Evolutionary conservation across 1,140 invertebrate genomes (phyloP).

Genomic region (Heterodera carotae): DNA sequence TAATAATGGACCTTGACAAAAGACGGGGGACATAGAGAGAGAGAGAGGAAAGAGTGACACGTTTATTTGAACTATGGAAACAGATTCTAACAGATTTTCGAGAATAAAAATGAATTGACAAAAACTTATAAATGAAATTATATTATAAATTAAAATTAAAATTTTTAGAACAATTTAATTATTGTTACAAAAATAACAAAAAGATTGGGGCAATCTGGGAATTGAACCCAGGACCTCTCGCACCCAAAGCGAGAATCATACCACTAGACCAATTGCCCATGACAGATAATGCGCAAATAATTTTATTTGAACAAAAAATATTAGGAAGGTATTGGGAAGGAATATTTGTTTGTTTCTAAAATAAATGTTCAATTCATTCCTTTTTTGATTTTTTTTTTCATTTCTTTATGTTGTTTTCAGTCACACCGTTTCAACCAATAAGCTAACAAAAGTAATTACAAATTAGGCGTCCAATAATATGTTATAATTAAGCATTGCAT

Average conservation of each 20-base stretch:
- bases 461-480: no score
- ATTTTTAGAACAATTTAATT: not conserved
- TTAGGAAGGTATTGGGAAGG: no score
- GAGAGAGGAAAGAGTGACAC: not conserved
- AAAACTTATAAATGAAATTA: not conserved
- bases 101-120: not conserved
- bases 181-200: not conserved
- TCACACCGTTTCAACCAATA: no score
- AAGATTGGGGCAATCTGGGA: constrained; percentile 34
- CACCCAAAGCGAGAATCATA: constrained; percentile 65
- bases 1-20: constrained; percentile 1
- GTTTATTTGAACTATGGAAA: not conserved
- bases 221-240: constrained; percentile 63
- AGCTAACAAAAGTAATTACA: no score
- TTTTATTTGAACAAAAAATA: not conserved
- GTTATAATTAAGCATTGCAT: no score
- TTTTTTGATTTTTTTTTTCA: no score
- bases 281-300: not conserved
- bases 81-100: no score
- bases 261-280: constrained; percentile 57
- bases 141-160: not conserved
- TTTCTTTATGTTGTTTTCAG: no score
- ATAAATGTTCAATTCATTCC: no score
- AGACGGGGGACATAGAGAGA: not conserved
- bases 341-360: no score